A percentile compares a stretch with the other conserved stretches of the same genome.
These are phyloP conservation scores for Neoscelio sp. DNA, from an alignment of 2,888 invertebrate genomes.

Conservation along the genomic window DNA sequence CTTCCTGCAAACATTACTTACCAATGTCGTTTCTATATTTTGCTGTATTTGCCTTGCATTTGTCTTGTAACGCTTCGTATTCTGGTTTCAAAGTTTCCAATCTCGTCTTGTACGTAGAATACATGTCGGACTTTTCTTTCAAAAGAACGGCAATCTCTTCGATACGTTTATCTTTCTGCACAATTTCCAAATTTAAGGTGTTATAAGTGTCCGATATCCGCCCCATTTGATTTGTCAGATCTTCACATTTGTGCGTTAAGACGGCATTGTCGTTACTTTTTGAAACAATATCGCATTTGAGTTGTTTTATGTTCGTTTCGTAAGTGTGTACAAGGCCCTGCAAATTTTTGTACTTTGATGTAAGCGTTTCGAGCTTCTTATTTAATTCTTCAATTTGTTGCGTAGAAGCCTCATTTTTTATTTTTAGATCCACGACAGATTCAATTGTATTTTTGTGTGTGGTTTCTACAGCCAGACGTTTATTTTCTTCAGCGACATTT, in stretches of 20 bases:
- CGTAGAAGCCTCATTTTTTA: no score
- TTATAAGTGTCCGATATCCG: constrained; percentile 80
- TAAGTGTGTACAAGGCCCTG: constrained; percentile 74
- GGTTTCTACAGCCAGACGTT: no score
- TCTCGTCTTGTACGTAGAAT: constrained; percentile 82
- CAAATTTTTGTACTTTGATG: constrained; percentile 75
- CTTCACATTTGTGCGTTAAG: constrained; percentile 80
- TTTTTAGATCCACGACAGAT: no score
- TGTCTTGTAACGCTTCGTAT: constrained; percentile 73
- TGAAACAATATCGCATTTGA: constrained; percentile 79
- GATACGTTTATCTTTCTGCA: constrained; percentile 81
- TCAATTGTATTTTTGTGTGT: no score
- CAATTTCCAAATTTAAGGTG: constrained; percentile 81
- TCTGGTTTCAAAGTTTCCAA: constrained; percentile 76
- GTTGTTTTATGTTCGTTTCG: constrained; percentile 75
- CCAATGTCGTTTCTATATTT: constrained; percentile 82
- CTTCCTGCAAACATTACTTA: constrained; percentile 71
- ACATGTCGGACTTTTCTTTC: constrained; percentile 77
- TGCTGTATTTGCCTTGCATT: constrained; percentile 53
- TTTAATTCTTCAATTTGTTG: constrained; percentile 72
- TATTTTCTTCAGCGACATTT: no score
- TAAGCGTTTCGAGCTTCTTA: constrained; percentile 71
- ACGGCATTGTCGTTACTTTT: constrained; percentile 79
- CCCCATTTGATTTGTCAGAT: constrained; percentile 82
- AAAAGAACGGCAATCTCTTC: constrained; percentile 74